Conservation (phyloP, 2,888 invertebrate species). For the Dryobota labecula region DNA sequence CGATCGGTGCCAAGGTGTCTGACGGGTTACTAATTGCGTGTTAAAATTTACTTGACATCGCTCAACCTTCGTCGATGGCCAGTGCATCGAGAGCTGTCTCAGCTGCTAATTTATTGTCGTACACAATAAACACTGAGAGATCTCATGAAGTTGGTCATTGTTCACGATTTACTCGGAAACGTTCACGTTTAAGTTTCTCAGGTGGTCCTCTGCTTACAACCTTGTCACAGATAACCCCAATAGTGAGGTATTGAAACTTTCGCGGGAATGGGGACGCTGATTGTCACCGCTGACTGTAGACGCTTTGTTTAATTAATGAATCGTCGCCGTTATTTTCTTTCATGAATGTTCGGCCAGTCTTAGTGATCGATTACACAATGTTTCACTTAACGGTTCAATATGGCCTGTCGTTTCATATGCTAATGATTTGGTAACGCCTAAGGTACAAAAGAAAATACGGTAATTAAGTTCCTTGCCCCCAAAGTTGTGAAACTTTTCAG, state of each 20-base stretch:
- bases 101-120: conserved; percentile 59
- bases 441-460: conserved; percentile 28
- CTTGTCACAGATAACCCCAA: conserved; percentile 87
- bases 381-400: conserved; percentile 57
- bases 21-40: conserved; percentile 87
- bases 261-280: conserved; percentile 83
- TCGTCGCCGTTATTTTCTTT: conserved; percentile 69
- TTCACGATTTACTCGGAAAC: conserved; percentile 81
- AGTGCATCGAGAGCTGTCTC: conserved; percentile 73
- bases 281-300: conserved; percentile 71
- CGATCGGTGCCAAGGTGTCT: conserved; percentile 87
- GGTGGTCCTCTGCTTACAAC: conserved; percentile 84
- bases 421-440: conserved; percentile 15
- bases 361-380: conserved; percentile 66
- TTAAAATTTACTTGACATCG: conserved; percentile 89
- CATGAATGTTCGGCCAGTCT: conserved; percentile 63
- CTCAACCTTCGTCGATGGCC: conserved; percentile 83
- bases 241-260: conserved; percentile 82
- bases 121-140: conserved; percentile 72
- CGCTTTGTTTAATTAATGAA: conserved; percentile 82
- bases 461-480: background rate
- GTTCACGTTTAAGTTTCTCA: conserved; percentile 83
- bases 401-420: conserved; percentile 28
- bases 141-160: conserved; percentile 70
- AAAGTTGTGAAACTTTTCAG: background rate